Base-by-base conservation (phyloP, 1,140 invertebrate genomes). In the Pinna nobilis region DNA sequence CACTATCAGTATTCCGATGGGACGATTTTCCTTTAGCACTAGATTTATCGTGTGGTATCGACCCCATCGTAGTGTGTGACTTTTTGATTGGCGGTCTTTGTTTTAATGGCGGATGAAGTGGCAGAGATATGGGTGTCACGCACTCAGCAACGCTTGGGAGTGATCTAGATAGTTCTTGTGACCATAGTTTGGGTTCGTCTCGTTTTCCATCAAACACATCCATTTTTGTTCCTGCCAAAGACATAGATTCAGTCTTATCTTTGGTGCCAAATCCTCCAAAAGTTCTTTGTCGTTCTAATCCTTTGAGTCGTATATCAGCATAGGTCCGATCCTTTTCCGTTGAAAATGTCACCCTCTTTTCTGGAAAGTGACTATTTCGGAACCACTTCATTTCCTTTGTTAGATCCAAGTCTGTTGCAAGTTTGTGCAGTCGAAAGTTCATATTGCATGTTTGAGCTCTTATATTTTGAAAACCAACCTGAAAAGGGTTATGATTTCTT, bases 301-400 rank as follows among this genome's bases (percentile, higher is more conserved):
- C 37, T 20, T 25, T 15, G 2, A 23, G 35, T 9, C 59, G 59
- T 20, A 63, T 39, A n/a, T 63, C 59, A 9, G 32, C 35, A 15
- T 63, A 41, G 28, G 25, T 63, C 11, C 59, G 35, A n/a, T 44
- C 39, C 39, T 9, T 11, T 7, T n/a, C 30, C 13, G 59, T 44
- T 23, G 30, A 2, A n/a, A 59, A 35, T 6, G 59, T 33, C 3
- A 30, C n/a, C 18, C 25, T 20, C 18, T 63, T 63, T 15, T 63
- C 59, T 11, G 59, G 59, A 15, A 63, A 39, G 18, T 44, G n/a
- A 37, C 32, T 63, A 37, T 63, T 63, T 41, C 59, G 39, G 37
- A 69, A 69, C 28, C 53, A 57, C 32, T 69, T 69, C 37, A 57
- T 69, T 33, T 69, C 51, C 47, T 69, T 55, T 3, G 50, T 30